A percentile compares a stretch with the other conserved stretches of the same genome.
These are phyloP conservation scores for Acleris emargana DNA, from an alignment of 2,888 invertebrate species.

Conservation along the genomic window DNA sequence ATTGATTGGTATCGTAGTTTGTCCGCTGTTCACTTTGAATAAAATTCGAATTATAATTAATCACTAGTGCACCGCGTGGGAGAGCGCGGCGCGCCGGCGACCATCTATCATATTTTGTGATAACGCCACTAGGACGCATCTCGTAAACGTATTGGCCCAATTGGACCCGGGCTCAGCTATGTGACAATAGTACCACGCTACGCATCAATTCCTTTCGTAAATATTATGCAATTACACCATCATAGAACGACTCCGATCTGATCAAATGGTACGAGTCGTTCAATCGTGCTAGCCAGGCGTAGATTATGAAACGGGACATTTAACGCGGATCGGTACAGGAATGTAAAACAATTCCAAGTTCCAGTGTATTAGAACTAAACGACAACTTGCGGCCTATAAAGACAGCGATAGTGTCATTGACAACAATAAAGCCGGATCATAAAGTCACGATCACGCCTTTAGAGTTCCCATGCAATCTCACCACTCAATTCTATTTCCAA, in stretches of 20 bases:
- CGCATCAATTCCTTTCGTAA: conserved; percentile 16
- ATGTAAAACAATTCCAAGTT: conserved; percentile 52
- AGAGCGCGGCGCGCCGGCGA: conserved; percentile 74
- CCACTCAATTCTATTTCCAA: conserved; percentile 76
- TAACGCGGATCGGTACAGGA: conserved; percentile 36
- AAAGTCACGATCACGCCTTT: conserved; percentile 72
- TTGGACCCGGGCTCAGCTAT: conserved; percentile 56
- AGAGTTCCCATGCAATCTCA: conserved; percentile 72
- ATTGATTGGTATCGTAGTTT: conserved; percentile 83
- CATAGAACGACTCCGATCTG: conserved; percentile 33
- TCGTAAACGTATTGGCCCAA: conserved; percentile 73
- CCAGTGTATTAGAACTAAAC: conserved; percentile 50
- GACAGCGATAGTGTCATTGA: conserved; percentile 61
- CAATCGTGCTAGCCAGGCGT: conserved; percentile 6
- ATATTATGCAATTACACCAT: conserved; percentile 49
- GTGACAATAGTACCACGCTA: conserved; percentile 36
- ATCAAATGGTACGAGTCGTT: conserved; percentile 20
- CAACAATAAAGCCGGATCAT: conserved; percentile 74
- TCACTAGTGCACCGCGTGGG: conserved; percentile 80
- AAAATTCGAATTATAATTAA: conserved; percentile 85
- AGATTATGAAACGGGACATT: conserved; percentile 29
- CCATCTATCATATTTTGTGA: conserved; percentile 84
- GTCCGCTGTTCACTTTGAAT: conserved; percentile 83
- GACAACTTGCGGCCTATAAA: conserved; percentile 57
- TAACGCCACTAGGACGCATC: conserved; percentile 80